Percentiles rank a stretch among this genome's conserved stretches.
These are phyloP conservation scores for Paramuricea clavata DNA, from an alignment of 92 coral and sea anemone genomes.

Conservation along the genomic window DNA sequence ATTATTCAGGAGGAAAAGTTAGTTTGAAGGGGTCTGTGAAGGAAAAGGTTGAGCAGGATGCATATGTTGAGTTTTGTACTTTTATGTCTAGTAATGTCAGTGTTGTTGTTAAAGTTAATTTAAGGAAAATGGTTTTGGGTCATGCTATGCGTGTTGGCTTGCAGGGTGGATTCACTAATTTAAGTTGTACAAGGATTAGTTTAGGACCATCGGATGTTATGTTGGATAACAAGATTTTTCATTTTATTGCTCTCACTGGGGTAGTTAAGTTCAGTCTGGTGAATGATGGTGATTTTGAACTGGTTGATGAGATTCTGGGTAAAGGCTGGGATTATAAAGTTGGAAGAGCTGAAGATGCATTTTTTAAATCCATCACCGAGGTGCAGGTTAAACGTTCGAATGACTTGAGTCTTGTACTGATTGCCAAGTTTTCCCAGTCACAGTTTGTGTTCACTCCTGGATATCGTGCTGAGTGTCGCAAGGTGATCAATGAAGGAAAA, in stretches of 20 bases:
- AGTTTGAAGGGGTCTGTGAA: background rate
- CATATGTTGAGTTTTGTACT: background rate
- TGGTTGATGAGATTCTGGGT: background rate
- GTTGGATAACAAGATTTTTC: constrained; percentile 6
- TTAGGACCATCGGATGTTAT: constrained; percentile 16
- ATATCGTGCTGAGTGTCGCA: background rate
- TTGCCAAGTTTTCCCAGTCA: constrained; percentile 7
- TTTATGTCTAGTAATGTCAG: constrained; percentile 3
- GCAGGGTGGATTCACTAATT: background rate
- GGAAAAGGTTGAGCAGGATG: constrained; percentile 19
- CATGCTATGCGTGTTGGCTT: constrained; percentile 18
- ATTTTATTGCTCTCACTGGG: background rate
- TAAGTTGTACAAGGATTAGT: background rate
- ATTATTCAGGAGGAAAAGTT: background rate
- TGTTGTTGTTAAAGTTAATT: background rate
- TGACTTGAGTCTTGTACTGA: background rate
- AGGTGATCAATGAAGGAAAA: background rate
- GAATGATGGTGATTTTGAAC: background rate
- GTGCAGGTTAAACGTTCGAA: background rate
- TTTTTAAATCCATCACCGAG: constrained; percentile 4
- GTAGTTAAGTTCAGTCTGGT: background rate
- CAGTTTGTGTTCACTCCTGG: background rate
- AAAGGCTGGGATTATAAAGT: background rate
- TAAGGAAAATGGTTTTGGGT: constrained; percentile 21
- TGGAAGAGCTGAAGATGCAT: constrained; percentile 15